Evolutionary conservation across 2,113 vertebrate species (phyloP).

Genomic region (Chitala chitala): DNA sequence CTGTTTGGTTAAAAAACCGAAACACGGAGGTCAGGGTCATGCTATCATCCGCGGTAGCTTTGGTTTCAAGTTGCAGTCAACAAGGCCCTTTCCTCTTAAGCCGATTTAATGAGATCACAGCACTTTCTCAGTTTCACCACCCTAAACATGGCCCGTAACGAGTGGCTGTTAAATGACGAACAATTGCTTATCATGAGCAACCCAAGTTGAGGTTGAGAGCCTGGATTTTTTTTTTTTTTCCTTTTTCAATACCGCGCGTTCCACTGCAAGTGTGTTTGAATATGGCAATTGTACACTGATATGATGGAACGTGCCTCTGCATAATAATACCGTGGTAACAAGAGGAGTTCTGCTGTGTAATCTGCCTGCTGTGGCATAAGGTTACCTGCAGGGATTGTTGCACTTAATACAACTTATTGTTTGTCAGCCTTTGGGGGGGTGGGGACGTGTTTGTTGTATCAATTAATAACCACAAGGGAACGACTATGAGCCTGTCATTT

Average conservation of each 20-base stretch:
- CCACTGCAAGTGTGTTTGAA: constrained; percentile 10
- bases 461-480: constrained; percentile 21
- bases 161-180: background rate
- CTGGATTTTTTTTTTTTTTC: background rate
- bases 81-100: background rate
- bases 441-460: constrained; percentile 11
- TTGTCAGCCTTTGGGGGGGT: background rate
- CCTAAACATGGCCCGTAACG: too few species aligned
- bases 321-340: constrained; percentile 11
- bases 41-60: background rate
- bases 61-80: background rate
- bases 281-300: constrained; percentile 6
- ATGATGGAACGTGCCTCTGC: background rate
- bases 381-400: constrained; percentile 25
- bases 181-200: background rate
- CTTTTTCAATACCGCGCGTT: background rate
- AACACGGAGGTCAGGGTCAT: background rate
- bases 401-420: constrained; percentile 16
- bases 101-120: background rate
- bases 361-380: constrained; percentile 13
- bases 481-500: background rate
- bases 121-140: background rate
- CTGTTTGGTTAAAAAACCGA: background rate
- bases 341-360: constrained; percentile 18
- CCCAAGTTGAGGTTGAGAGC: background rate